Base-by-base conservation (phyloP, 2,888 invertebrate genomes). In the Pseudococcus longispinus region DNA sequence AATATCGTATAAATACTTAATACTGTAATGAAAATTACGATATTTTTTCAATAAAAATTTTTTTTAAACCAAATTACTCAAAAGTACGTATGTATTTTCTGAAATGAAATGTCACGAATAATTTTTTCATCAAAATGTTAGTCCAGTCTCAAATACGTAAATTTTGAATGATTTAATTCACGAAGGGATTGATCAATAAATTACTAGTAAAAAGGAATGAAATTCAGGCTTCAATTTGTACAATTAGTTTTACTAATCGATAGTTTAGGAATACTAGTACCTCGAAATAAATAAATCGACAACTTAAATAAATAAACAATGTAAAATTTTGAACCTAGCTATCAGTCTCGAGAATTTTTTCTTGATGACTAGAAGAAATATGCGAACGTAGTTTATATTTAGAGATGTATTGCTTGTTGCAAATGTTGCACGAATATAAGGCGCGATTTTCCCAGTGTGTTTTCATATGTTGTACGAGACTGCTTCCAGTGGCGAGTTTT, bases 371-470 rank as follows among this genome's bases (percentile, higher is more conserved):
- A n/a, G 51, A 60, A 9, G 32, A n/a, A 23, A 87, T 87, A 60
- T 87, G 87, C 26, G 87, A 46, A 0, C 42, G 44, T 82, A 87
- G 80, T 82, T 82, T 80, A 20, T 87, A 87, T 42, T 87, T 87
- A 2, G 87, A 87, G 18, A 87, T 44, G 42, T 87, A 87, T 13
- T 74, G 44, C 26, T 87, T 87, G 29, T 29, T 23, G 65, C 87
- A 87, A 60, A 82, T 32, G 15, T 82, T 42, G 51, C 87, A 87
- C 1, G 60, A 65, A 42, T 82, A 87, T n/a, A 65, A 32, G 4
- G 51, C 42, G 4, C 87, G 51, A 80, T 80, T 55, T 55, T 87
- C 55, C 82, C 80, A 87, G 26, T 87, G 87, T 13, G 82, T 87
- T 82, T 87, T 51, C 20, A 87, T 46, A 82, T 87, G 87, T 29